Conservation (phyloP, 1,140 invertebrate genomes). For the Sitobion miscanthi region DNA sequence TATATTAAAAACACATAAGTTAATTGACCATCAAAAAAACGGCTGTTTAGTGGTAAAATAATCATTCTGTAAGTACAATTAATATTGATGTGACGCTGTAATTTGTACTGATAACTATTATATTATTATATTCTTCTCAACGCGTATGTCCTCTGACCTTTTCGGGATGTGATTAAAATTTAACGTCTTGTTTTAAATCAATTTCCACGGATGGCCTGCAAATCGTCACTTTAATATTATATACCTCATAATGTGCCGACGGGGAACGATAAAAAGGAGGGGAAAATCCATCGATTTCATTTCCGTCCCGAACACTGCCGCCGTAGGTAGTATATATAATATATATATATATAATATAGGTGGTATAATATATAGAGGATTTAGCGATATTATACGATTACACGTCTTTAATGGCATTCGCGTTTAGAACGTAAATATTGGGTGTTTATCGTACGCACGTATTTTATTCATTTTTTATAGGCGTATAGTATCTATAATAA, state of each 20-base stretch:
- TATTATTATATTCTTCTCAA: neutral
- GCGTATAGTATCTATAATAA: neutral
- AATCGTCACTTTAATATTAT: neutral
- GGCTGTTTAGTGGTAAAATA: neutral
- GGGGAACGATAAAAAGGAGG: neutral
- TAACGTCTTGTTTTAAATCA: neutral
- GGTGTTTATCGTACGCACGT: neutral
- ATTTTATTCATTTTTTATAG: neutral
- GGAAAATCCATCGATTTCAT: neutral
- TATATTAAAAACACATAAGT: neutral
- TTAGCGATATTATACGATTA: neutral
- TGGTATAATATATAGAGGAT: neutral
- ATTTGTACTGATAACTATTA: neutral
- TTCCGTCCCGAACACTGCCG: neutral
- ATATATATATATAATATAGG: neutral
- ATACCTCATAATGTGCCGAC: neutral
- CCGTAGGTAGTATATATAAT: neutral
- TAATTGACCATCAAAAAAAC: neutral
- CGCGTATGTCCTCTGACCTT: neutral
- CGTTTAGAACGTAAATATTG: neutral
- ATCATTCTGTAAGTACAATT: neutral
- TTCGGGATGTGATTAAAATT: neutral
- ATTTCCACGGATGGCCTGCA: neutral
- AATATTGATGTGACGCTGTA: neutral
- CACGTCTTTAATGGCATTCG: conserved; percentile 7